Percentiles rank a stretch among this genome's conserved stretches.
phyloP scores from a whole-genome alignment of 2,888 invertebrate species.

The Rhogogaster chlorosoma region DNA sequence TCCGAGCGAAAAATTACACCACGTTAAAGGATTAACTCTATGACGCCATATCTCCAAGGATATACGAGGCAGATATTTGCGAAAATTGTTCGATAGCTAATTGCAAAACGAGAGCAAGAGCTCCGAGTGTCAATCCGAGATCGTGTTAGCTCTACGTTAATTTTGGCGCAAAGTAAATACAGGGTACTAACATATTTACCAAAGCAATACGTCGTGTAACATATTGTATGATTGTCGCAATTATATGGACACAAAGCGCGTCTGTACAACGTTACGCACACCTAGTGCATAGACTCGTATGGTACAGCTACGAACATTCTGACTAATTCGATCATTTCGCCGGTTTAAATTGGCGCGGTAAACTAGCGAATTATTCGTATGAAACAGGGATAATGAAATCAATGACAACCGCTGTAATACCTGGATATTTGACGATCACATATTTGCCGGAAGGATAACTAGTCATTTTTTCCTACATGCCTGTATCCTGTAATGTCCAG shows the following conservation, averaged over 20 bases:
- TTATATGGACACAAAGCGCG: not conserved
- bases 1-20: constrained; percentile 35
- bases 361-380: not conserved
- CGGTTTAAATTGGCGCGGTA: not conserved
- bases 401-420: constrained; percentile 10
- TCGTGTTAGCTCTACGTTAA: not conserved
- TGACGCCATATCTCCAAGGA: not conserved
- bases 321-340: not conserved
- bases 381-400: not conserved
- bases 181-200: not conserved
- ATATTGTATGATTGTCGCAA: not conserved
- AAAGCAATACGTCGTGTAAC: not conserved
- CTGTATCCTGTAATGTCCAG: not conserved
- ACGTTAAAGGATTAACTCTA: not conserved
- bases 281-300: not conserved
- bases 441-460: not conserved
- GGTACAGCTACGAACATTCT: not conserved
- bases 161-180: not conserved
- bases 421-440: not conserved
- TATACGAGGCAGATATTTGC: not conserved
- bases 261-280: not conserved
- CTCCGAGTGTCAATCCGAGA: not conserved
- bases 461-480: not conserved
- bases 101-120: not conserved
- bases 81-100: not conserved